These are phyloP conservation scores for Cyprinella venusta DNA, from an alignment of 2,797 vertebrate genomes.

Conservation along the genomic window DNA sequence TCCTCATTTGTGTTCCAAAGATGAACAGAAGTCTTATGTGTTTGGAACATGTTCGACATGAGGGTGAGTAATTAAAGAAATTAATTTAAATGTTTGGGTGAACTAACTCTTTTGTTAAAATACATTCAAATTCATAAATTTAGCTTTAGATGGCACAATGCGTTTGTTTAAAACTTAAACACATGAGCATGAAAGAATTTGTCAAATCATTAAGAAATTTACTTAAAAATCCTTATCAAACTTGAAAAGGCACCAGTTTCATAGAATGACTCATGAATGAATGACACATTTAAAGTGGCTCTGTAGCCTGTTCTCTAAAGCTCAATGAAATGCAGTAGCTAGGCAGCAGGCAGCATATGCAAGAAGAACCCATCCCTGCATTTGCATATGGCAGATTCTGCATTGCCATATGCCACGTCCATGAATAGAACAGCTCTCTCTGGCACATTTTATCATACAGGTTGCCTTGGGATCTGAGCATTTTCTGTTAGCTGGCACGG, in stretches of 20 bases:
- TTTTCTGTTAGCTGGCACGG: slow-evolving; percentile 13
- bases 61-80: not conserved
- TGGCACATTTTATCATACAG: slow-evolving; percentile 33
- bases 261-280: slow-evolving; percentile 37
- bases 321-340: slow-evolving; percentile 28
- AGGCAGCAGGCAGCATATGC: slow-evolving; percentile 32
- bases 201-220: not conserved
- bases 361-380: slow-evolving; percentile 25
- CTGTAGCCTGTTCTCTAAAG: not conserved
- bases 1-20: no score
- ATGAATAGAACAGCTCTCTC: slow-evolving; percentile 47
- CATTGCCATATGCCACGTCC: slow-evolving; percentile 43
- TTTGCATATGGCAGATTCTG: slow-evolving; percentile 29
- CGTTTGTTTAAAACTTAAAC: not conserved
- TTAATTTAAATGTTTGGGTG: rapidly evolving
- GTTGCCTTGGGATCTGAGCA: slow-evolving; percentile 10
- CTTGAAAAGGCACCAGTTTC: not conserved
- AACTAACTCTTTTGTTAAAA: not conserved
- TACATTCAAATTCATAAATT: not conserved
- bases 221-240: not conserved
- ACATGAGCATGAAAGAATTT: not conserved
- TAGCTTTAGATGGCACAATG: not conserved
- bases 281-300: slow-evolving; percentile 33
- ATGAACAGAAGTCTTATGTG: no score
- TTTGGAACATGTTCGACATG: no score